Evolutionary conservation across 2,888 invertebrate species (phyloP).

Genomic region (Plebejus anna): DNA sequence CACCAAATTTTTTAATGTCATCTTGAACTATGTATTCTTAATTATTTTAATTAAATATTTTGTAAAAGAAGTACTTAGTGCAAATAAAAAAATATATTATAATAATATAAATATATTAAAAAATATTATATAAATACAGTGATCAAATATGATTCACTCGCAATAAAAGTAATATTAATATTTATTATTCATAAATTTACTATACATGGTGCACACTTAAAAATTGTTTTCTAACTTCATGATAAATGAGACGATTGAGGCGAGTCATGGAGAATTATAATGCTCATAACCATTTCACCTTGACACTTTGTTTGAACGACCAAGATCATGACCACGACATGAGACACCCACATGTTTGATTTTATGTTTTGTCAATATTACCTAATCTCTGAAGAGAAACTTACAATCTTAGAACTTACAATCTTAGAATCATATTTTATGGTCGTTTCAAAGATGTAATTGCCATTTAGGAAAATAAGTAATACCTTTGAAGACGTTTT

Average conservation of each 20-base stretch:
- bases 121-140: not conserved
- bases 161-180: not conserved
- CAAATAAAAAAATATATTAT: not conserved
- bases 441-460: not conserved
- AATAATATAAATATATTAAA: no score
- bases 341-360: not conserved
- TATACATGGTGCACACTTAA: not conserved
- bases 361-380: slow-evolving; percentile 17
- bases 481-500: no score
- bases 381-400: not conserved
- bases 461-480: no score
- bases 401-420: not conserved
- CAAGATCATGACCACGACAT: slow-evolving; percentile 35
- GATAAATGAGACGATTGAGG: slow-evolving; percentile 2
- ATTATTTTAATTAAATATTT: not conserved
- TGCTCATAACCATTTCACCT: slow-evolving; percentile 57
- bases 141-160: not conserved
- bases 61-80: not conserved
- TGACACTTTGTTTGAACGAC: slow-evolving; percentile 44
- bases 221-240: slow-evolving; percentile 1
- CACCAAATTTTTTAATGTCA: not conserved
- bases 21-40: not conserved
- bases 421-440: not conserved
- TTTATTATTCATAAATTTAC: not conserved
- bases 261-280: slow-evolving; percentile 47